These are phyloP conservation scores for Lophotis ruficrista DNA, from an alignment of 2,113 vertebrate species.

Conservation along the genomic window DNA sequence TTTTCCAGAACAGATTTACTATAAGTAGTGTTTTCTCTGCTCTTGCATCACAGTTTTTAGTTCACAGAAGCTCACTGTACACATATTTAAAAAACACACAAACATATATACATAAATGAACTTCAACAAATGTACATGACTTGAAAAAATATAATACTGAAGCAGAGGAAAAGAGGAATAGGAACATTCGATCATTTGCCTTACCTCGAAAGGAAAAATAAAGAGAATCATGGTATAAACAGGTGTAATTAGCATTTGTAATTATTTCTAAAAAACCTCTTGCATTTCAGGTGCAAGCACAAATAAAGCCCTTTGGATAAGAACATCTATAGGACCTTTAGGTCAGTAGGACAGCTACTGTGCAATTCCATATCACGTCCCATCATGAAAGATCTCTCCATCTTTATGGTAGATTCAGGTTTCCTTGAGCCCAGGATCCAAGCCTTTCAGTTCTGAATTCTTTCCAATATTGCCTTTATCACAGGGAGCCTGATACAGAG, in stretches of 20 bases:
- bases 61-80: background rate
- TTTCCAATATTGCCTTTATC: background rate
- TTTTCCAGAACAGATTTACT: background rate
- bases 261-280: background rate
- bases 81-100: background rate
- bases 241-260: background rate
- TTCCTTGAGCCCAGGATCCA: background rate
- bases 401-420: background rate
- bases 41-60: background rate
- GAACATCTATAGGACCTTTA: background rate
- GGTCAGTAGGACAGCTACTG: background rate
- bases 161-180: background rate
- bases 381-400: background rate
- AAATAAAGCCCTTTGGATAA: background rate
- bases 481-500: background rate
- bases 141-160: background rate
- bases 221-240: background rate
- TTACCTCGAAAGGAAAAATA: background rate
- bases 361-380: background rate
- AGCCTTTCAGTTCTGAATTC: background rate
- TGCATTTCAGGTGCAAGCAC: background rate
- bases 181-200: background rate
- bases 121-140: background rate
- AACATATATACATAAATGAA: background rate
- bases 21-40: background rate